phyloP scores from a whole-genome alignment of 2,797 vertebrate genomes.

The Cynopterus sphinx region DNA sequence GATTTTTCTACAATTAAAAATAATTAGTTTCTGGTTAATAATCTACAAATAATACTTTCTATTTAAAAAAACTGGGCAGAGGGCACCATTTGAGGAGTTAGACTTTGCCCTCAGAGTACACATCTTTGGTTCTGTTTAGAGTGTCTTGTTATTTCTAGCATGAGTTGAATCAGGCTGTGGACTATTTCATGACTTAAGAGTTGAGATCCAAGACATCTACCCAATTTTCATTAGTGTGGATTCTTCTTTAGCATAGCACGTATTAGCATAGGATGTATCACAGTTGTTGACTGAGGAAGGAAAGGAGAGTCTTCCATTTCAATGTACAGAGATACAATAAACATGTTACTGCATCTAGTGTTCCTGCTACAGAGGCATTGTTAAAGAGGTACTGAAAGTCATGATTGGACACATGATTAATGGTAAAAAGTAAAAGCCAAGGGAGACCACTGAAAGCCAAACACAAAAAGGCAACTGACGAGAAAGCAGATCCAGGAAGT shows the following conservation, averaged over 20 bases:
- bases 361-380: background rate
- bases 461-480: background rate
- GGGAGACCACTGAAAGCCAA: conserved; percentile 3
- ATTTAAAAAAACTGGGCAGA: background rate
- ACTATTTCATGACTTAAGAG: background rate
- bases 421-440: background rate
- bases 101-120: background rate
- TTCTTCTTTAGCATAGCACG: background rate
- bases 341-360: background rate
- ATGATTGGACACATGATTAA: background rate
- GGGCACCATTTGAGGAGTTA: background rate
- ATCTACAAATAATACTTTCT: background rate
- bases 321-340: background rate
- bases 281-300: background rate
- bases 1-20: background rate
- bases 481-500: background rate
- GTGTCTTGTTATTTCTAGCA: background rate
- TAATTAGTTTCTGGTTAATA: background rate
- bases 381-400: background rate
- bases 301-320: background rate
- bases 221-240: background rate
- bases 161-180: too few relatives aligned
- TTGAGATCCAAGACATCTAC: background rate
- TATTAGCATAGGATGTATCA: background rate
- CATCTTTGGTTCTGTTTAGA: background rate